phyloP scores from a whole-genome alignment of 2,888 invertebrate species.

The Scaptomyza tumidula region DNA sequence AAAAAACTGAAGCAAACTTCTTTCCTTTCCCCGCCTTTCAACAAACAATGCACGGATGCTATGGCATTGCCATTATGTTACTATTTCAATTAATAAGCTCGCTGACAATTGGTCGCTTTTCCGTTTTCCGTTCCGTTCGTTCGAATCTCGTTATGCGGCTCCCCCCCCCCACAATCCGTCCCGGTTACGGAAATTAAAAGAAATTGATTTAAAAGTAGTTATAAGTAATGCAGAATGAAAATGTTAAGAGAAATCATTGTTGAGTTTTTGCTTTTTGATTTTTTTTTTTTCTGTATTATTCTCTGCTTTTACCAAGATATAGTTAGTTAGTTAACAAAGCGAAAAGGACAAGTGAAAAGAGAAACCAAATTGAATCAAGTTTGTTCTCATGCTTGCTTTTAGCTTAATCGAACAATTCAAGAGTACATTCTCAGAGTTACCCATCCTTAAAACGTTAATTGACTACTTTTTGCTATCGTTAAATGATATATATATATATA shows the following conservation, averaged over 20 bases:
- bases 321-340: background rate
- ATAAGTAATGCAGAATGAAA: background rate
- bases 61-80: slow-evolving; percentile 25
- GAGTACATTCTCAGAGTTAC: too few relatives aligned
- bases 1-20: background rate
- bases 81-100: slow-evolving; percentile 40
- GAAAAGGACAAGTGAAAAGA: background rate
- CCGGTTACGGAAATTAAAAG: background rate
- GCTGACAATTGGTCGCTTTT: slow-evolving; percentile 27
- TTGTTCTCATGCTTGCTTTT: background rate
- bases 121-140: background rate
- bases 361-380: background rate
- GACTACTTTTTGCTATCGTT: too few relatives aligned
- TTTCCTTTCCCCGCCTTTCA: background rate
- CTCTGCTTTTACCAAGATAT: background rate
- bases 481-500: too few relatives aligned
- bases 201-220: background rate
- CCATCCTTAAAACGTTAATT: too few relatives aligned
- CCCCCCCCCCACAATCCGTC: background rate
- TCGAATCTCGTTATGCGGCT: background rate
- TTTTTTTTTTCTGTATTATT: background rate
- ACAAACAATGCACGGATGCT: background rate
- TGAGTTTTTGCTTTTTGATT: background rate
- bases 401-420: background rate
- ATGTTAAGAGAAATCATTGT: background rate